These are phyloP conservation scores for Tetrax tetrax DNA, from an alignment of 2,113 vertebrate species.

Conservation along the genomic window DNA sequence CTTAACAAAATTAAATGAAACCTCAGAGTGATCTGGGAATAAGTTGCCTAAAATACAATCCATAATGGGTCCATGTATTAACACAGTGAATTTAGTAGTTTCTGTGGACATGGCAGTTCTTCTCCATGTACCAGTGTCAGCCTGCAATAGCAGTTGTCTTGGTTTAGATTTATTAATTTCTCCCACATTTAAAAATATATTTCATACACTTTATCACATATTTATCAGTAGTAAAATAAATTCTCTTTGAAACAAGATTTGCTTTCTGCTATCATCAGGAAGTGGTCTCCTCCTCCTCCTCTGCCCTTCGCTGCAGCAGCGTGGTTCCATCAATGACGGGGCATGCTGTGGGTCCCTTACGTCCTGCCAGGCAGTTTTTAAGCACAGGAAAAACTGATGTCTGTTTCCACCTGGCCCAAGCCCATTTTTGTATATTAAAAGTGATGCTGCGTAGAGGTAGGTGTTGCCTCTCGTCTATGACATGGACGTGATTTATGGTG, in stretches of 20 bases:
- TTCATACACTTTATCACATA: neutral
- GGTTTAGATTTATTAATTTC: neutral
- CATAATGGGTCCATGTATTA: neutral
- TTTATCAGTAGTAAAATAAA: neutral
- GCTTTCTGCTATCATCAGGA: neutral
- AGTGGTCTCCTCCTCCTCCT: neutral
- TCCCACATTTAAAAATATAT: neutral
- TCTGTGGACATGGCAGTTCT: neutral
- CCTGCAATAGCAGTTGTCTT: neutral
- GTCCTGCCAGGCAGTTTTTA: neutral
- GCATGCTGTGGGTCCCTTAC: fast-evolving
- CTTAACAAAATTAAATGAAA: conserved; percentile 16
- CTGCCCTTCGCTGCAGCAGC: neutral
- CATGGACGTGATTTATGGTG: neutral
- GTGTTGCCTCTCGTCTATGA: neutral
- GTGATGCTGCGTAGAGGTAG: neutral
- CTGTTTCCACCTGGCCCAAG: neutral
- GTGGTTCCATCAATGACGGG: neutral
- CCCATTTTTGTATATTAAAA: neutral
- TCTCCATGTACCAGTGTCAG: neutral
- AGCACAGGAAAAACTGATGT: neutral
- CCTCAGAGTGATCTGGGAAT: neutral
- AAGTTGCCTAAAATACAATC: neutral
- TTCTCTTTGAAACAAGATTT: neutral
- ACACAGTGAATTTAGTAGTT: neutral